phyloP scores from a whole-genome alignment of 2,797 vertebrate genomes.

The Bovichtus variegatus region DNA sequence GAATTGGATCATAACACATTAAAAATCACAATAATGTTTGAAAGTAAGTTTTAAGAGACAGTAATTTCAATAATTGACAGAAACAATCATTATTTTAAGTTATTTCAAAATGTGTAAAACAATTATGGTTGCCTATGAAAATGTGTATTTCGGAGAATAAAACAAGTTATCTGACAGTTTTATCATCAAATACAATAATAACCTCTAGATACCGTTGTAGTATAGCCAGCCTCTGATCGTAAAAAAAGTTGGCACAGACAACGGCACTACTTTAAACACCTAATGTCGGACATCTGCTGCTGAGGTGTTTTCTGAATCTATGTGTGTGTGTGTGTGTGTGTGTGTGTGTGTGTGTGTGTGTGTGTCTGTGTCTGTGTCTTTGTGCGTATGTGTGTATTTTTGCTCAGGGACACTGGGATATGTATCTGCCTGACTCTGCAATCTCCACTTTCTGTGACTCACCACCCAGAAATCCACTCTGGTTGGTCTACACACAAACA shows the following conservation, averaged over 20 bases:
- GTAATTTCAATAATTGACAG: background rate
- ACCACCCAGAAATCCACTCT: constrained; percentile 67
- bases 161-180: background rate
- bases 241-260: background rate
- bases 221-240: background rate
- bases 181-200: background rate
- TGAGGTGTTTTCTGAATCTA: constrained; percentile 32
- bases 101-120: background rate
- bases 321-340: background rate
- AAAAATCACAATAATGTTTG: background rate
- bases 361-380: constrained; percentile 9
- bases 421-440: constrained; percentile 77
- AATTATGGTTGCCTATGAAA: background rate
- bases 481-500: constrained; percentile 49
- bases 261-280: constrained; percentile 1
- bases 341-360: constrained; percentile 9
- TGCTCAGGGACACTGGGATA: constrained; percentile 63
- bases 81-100: background rate
- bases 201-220: background rate
- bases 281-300: constrained; percentile 31
- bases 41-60: background rate
- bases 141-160: background rate
- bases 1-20: background rate
- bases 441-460: constrained; percentile 73
- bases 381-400: constrained; percentile 35